A percentile compares a stretch with the other conserved stretches of the same genome.
phyloP scores from a whole-genome alignment of 2,797 vertebrate genomes.

The Tokudaia muenninki region DNA sequence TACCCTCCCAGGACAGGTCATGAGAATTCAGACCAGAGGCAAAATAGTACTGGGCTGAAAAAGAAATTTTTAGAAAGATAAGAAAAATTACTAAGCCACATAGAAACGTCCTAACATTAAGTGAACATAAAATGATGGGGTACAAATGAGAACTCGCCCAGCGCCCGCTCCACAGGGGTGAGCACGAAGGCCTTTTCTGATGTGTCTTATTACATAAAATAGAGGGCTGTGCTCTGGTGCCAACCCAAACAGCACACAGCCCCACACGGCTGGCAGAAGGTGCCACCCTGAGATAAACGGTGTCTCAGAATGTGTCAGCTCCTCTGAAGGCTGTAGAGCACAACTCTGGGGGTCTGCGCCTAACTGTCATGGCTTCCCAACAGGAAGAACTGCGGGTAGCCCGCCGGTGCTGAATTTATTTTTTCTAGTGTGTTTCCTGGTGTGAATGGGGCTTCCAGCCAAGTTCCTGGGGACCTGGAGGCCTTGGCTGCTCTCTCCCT shows the following conservation, averaged over 20 bases:
- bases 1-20: conserved; percentile 1
- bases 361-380: conserved; percentile 31
- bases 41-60: background rate
- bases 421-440: conserved; percentile 71
- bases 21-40: background rate
- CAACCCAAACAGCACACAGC: conserved; percentile 49
- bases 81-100: background rate
- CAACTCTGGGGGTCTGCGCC: background rate
- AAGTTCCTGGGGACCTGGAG: conserved; percentile 66
- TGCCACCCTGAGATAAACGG: background rate
- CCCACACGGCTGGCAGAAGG: conserved; percentile 58
- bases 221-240: background rate
- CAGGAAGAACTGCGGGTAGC: conserved; percentile 40
- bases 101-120: conserved; percentile 53
- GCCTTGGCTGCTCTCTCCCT: conserved; percentile 71
- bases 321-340: background rate
- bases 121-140: background rate
- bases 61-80: background rate
- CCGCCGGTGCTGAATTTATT: conserved; percentile 40
- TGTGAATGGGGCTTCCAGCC: conserved; percentile 65
- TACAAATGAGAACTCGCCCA: conserved; percentile 8
- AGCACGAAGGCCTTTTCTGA: conserved; percentile 65
- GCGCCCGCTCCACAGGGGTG: background rate
- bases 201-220: conserved; percentile 64
- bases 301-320: conserved; percentile 28